Percentiles rank a stretch among this genome's conserved stretches.
These are phyloP conservation scores for Esperia sulphurella DNA, from an alignment of 2,888 invertebrate species.

Conservation along the genomic window DNA sequence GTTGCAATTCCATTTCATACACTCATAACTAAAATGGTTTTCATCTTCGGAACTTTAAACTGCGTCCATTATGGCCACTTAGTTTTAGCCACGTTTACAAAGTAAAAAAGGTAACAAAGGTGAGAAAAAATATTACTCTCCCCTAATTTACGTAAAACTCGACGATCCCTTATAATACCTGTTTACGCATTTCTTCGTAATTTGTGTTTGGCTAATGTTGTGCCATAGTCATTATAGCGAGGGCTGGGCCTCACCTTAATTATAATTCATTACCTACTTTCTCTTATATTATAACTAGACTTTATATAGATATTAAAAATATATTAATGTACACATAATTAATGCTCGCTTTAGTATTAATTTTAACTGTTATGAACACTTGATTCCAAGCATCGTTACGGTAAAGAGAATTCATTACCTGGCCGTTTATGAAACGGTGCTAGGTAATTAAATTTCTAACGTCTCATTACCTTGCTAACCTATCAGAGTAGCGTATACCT, in stretches of 20 bases:
- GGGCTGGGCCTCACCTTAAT: conserved; percentile 52
- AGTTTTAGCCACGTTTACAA: conserved; percentile 10
- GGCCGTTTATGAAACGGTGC: not conserved
- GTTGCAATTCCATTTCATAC: conserved; percentile 21
- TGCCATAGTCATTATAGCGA: conserved; percentile 59
- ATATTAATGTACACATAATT: not conserved
- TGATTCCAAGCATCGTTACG: not conserved
- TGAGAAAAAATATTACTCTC: conserved; percentile 36
- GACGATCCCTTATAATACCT: conserved; percentile 61
- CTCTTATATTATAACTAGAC: conserved; percentile 30
- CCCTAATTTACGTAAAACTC: conserved; percentile 50
- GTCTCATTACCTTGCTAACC: too few relatives aligned
- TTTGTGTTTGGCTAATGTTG: conserved; percentile 72
- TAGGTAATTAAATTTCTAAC: not conserved
- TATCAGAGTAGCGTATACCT: too few relatives aligned
- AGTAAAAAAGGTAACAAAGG: conserved; percentile 29
- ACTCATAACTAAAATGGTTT: conserved; percentile 4
- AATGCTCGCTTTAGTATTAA: not conserved
- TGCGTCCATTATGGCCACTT: conserved; percentile 4
- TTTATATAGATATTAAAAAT: conserved; percentile 30
- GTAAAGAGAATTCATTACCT: not conserved
- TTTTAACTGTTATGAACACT: not conserved
- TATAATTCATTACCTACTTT: conserved; percentile 65
- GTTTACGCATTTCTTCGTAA: conserved; percentile 69
- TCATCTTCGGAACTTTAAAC: not conserved